Evolutionary conservation across 2,797 vertebrate genomes (phyloP).

Genomic region (Phoxinus dragarum): DNA sequence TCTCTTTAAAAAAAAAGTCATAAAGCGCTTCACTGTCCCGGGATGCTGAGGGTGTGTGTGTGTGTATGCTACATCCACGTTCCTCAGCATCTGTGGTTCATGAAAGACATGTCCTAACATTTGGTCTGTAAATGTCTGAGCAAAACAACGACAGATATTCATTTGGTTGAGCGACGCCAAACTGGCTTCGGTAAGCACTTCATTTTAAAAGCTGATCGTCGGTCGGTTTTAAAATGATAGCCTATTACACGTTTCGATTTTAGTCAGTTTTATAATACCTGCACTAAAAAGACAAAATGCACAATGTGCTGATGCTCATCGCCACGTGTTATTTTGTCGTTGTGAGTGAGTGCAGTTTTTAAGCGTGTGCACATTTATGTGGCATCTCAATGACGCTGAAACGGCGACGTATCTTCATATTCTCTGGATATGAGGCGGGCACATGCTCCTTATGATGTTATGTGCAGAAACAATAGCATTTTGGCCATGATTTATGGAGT

Average conservation of each 20-base stretch:
- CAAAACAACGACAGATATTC: slow-evolving; percentile 2
- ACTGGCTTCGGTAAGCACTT: slow-evolving; percentile 50
- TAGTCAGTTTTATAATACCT: background rate
- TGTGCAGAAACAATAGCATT: background rate
- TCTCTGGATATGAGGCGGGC: background rate
- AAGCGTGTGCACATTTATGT: slow-evolving; percentile 6
- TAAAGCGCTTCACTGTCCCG: slow-evolving; percentile 51
- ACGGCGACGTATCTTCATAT: slow-evolving; percentile 6
- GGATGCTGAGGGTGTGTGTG: slow-evolving; percentile 57
- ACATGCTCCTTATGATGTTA: background rate
- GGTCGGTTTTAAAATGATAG: background rate
- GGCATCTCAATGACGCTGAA: background rate
- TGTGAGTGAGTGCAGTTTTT: background rate
- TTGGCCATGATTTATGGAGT: background rate
- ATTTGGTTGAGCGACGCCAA: slow-evolving; percentile 5
- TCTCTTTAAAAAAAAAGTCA: slow-evolving; percentile 54
- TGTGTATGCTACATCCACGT: slow-evolving; percentile 26
- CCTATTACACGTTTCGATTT: background rate
- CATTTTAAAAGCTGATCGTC: slow-evolving; percentile 4
- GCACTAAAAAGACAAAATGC: background rate
- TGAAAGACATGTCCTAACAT: slow-evolving; percentile 11
- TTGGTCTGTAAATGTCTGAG: slow-evolving; percentile 21
- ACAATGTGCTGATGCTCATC: background rate
- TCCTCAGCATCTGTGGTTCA: slow-evolving; percentile 34
- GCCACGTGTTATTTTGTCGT: background rate